phyloP scores from a whole-genome alignment of 2,113 vertebrate genomes.

The Thunnus maccoyii region DNA sequence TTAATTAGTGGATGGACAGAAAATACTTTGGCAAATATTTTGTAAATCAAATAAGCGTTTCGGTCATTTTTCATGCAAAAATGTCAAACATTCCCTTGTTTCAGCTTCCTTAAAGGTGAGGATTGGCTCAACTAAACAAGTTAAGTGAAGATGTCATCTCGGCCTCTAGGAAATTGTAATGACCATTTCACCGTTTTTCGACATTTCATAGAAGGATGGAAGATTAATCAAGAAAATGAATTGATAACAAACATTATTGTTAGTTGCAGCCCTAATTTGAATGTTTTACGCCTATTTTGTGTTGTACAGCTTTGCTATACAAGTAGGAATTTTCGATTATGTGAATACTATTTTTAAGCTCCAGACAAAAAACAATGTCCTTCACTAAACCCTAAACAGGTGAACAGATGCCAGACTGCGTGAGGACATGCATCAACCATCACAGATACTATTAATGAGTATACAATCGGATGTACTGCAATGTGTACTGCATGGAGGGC shows the following conservation, averaged over 20 bases:
- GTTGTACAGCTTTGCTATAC: neutral
- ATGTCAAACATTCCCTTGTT: neutral
- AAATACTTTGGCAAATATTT: neutral
- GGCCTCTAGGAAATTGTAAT: neutral
- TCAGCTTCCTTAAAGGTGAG: neutral
- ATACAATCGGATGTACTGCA: neutral
- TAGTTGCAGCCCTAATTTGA: neutral
- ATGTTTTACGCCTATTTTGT: neutral
- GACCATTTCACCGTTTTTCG: neutral
- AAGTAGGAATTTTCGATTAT: no score
- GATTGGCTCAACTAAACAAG: neutral
- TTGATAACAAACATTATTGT: no score
- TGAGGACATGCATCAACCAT: neutral
- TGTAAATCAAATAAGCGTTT: neutral
- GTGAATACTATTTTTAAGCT: no score
- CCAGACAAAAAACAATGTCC: no score
- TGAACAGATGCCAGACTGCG: neutral
- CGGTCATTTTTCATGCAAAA: neutral
- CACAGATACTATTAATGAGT: neutral
- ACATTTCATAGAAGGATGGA: no score
- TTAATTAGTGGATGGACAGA: neutral
- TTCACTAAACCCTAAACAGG: no score
- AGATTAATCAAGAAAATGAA: no score
- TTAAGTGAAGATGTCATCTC: neutral
- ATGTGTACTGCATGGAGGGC: neutral